phyloP scores from a whole-genome alignment of 2,113 vertebrate genomes.

The Spermophilus dauricus region DNA sequence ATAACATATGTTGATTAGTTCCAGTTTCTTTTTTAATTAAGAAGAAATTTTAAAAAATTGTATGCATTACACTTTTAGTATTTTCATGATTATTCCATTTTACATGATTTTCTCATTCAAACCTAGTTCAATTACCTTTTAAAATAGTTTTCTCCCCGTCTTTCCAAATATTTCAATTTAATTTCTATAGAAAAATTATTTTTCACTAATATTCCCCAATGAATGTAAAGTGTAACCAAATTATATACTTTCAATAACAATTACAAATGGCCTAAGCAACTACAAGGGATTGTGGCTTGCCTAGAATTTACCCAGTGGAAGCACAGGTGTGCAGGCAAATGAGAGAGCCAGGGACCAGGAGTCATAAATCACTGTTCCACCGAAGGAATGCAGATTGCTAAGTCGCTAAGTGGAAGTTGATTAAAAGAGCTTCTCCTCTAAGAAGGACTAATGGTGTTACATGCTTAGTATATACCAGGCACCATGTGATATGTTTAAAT shows the following conservation, averaged over 20 bases:
- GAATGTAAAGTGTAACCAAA: neutral
- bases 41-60: neutral
- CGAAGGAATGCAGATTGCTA: neutral
- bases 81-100: neutral
- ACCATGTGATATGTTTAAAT: neutral
- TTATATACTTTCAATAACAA: neutral
- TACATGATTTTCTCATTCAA: neutral
- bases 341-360: fast-evolving
- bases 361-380: neutral
- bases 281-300: neutral
- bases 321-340: neutral
- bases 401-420: neutral
- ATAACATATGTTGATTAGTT: neutral
- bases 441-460: no score
- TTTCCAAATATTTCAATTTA: neutral
- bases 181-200: neutral
- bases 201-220: neutral
- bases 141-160: neutral
- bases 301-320: neutral
- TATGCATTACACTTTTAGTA: neutral
- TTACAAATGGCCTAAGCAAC: neutral
- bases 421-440: neutral
- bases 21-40: neutral
- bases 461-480: neutral
- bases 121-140: neutral